Conservation (phyloP, 2,113 vertebrate genomes). For the Corythaixoides concolor region DNA sequence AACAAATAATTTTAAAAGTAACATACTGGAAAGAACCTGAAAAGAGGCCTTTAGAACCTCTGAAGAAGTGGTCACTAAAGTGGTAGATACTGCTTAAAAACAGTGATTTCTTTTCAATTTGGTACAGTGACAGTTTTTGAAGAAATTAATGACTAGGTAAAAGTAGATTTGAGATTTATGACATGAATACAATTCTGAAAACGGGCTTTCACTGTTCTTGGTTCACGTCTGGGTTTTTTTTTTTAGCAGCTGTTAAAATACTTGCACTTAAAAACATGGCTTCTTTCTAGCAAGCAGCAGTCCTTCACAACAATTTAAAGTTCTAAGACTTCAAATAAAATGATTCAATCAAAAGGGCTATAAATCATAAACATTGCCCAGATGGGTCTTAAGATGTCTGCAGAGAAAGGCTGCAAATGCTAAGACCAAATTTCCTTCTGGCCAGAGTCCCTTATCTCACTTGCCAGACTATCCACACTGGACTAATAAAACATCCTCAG, state of each 20-base stretch:
- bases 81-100: not conserved
- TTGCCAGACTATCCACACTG: not conserved
- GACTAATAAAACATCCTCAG: not conserved
- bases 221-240: not conserved
- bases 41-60: not conserved
- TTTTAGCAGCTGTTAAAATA: not conserved
- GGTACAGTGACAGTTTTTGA: not conserved
- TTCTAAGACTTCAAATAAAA: not conserved
- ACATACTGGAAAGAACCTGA: not conserved
- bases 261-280: not conserved
- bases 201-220: not conserved
- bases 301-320: not conserved
- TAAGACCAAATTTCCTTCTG: not conserved
- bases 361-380: not conserved
- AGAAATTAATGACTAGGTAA: not conserved
- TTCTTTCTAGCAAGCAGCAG: not conserved
- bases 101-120: not conserved
- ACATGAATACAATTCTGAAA: not conserved
- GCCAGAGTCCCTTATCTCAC: not conserved
- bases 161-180: not conserved
- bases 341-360: not conserved
- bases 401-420: not conserved
- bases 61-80: not conserved
- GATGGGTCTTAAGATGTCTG: not conserved
- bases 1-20: not conserved